Evolutionary conservation across 2,113 vertebrate species (phyloP).

Genomic region (Plecotus auritus): DNA sequence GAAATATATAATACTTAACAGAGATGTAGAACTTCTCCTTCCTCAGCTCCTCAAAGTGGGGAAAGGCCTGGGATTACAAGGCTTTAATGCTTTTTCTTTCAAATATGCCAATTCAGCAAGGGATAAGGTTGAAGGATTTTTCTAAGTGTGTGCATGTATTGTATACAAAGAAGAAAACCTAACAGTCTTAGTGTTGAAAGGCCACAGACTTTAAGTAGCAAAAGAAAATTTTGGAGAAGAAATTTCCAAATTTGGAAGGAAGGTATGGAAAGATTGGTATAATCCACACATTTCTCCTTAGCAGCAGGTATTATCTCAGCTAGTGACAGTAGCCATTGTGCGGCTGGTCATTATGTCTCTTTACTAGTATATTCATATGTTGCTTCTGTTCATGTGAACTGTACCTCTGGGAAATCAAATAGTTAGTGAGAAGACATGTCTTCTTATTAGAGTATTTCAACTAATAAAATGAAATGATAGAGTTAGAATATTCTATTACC

Average conservation of each 20-base stretch:
- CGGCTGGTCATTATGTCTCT: neutral
- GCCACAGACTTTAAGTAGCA: neutral
- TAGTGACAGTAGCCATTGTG: neutral
- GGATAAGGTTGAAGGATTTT: neutral
- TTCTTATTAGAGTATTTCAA: neutral
- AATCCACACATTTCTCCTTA: neutral
- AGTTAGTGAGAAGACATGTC: neutral
- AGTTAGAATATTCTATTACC: neutral
- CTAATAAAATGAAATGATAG: neutral
- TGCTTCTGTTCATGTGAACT: neutral
- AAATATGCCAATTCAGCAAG: constrained; percentile 3
- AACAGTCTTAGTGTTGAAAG: neutral
- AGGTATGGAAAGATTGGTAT: neutral
- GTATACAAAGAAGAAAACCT: neutral
- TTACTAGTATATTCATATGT: neutral
- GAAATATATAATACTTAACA: neutral
- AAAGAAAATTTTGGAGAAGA: constrained; percentile 21
- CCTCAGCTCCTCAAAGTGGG: neutral
- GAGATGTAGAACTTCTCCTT: neutral
- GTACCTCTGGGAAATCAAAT: neutral
- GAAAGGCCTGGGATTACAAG: neutral
- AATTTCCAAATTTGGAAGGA: neutral
- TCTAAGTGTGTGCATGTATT: neutral
- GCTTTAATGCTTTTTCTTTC: neutral
- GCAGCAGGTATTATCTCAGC: neutral